Evolutionary conservation across 1,140 invertebrate genomes (phyloP).

Genomic region (Oreohelix idahoensis): DNA sequence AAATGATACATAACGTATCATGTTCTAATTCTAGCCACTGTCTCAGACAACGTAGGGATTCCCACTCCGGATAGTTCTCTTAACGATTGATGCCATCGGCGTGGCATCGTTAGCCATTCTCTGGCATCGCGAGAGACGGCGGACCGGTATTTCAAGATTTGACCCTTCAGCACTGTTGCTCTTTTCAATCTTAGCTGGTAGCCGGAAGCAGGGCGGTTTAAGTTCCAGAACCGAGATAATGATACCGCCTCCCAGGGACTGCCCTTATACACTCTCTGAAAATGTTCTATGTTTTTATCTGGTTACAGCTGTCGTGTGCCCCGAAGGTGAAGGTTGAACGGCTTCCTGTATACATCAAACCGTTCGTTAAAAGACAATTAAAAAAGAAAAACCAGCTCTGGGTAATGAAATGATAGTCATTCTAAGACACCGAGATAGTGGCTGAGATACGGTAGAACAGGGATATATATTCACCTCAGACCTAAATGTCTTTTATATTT

Average conservation of each 20-base stretch:
- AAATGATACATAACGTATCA: no score
- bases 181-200: not conserved
- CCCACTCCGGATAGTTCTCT: not conserved
- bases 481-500: no score
- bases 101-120: constrained; percentile 3
- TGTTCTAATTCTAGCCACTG: not conserved
- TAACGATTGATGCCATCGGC: not conserved
- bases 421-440: no score
- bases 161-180: not conserved
- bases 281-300: not conserved
- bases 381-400: no score
- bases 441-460: no score
- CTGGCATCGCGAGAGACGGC: not conserved
- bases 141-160: not conserved
- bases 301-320: not conserved
- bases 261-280: not conserved
- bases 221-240: not conserved
- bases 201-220: not conserved
- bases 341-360: not conserved
- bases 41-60: not conserved
- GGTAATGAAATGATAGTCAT: no score
- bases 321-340: not conserved
- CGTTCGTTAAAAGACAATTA: not conserved
- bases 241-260: not conserved
- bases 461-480: no score